Percentiles rank a stretch among this genome's conserved stretches.
phyloP scores from a whole-genome alignment of 1,140 invertebrate genomes.

The Apis mellifera region Amel_HAv3.1 CM009931.2:1153501-1154000 shows the following conservation, averaged over 20 bases:
- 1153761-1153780: not conserved
- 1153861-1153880: too few species aligned
- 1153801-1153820: too few species aligned
- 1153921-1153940: not conserved
- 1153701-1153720: too few species aligned
- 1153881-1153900: not conserved
- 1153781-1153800: too few species aligned
- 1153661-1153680: slow-evolving; percentile 59
- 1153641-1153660: slow-evolving; percentile 46
- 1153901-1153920: not conserved
- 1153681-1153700: slow-evolving; percentile 61
- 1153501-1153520: not conserved
- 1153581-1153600: slow-evolving; percentile 32
- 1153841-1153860: too few species aligned
- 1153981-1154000: not conserved
- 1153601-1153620: not conserved
- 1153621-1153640: slow-evolving; percentile 58
- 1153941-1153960: not conserved
- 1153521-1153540: not conserved
- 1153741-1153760: not conserved
- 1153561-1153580: accelerated
- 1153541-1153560: slow-evolving; percentile 49
- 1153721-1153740: not conserved
- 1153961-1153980: not conserved
- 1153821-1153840: too few species aligned